Conservation (phyloP, 2,797 vertebrate species). For the Chelon labrosus region DNA sequence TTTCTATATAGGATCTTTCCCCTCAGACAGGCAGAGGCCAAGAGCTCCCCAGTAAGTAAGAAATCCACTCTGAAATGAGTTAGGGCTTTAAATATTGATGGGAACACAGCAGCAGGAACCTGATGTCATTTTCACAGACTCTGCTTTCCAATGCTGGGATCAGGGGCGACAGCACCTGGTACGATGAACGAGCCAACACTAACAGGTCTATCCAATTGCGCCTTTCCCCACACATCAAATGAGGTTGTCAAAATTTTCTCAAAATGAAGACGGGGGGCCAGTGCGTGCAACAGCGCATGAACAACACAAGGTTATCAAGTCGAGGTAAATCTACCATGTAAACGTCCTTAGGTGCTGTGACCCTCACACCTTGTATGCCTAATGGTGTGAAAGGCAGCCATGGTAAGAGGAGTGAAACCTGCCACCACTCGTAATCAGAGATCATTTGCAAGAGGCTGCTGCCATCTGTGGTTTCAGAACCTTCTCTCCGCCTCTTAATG, state of each 20-base stretch:
- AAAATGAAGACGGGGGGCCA: constrained; percentile 46
- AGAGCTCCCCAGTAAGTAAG: constrained; percentile 61
- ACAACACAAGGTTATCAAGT: constrained; percentile 64
- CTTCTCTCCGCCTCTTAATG: constrained; percentile 70
- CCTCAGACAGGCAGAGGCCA: constrained; percentile 51
- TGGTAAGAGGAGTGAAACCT: constrained; percentile 76
- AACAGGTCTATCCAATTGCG: constrained; percentile 52
- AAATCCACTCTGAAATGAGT: constrained; percentile 72
- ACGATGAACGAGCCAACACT: constrained; percentile 70
- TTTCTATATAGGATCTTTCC: constrained; percentile 53
- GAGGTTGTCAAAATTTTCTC: constrained; percentile 60
- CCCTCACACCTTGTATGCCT: constrained; percentile 61
- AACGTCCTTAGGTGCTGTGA: constrained; percentile 72
- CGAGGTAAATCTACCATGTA: constrained; percentile 70
- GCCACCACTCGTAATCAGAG: constrained; percentile 77
- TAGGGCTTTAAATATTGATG: constrained; percentile 77
- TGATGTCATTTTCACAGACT: constrained; percentile 72
- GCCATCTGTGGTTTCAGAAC: constrained; percentile 81
- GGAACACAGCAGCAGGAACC: constrained; percentile 55
- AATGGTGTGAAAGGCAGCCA: constrained; percentile 71
- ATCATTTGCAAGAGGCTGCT: constrained; percentile 77
- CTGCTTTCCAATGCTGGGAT: constrained; percentile 63
- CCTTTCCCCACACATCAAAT: constrained; percentile 62
- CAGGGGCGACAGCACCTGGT: constrained; percentile 68
- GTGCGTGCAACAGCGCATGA: constrained; percentile 31